Conservation (phyloP, 2,113 vertebrate species). For the Coptodon rendalli region DNA sequence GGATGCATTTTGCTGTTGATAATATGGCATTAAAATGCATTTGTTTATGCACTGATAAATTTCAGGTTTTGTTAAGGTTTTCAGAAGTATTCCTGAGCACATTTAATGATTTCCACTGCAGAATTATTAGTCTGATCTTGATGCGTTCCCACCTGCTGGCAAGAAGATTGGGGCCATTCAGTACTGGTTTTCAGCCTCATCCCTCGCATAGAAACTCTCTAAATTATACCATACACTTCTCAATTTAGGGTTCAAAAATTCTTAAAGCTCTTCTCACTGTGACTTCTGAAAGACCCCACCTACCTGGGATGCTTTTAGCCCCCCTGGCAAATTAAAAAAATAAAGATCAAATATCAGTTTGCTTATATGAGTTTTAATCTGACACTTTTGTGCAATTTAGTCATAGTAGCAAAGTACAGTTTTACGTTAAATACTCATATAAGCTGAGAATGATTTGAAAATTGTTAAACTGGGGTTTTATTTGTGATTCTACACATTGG, state of each 20-base stretch:
- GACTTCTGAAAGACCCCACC: background rate
- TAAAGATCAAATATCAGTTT: background rate
- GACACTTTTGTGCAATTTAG: background rate
- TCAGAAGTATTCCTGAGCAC: background rate
- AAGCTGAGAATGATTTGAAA: background rate
- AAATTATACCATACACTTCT: background rate
- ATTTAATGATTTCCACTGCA: background rate
- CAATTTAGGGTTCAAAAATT: background rate
- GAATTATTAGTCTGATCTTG: background rate
- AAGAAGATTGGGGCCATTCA: background rate
- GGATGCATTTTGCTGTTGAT: background rate
- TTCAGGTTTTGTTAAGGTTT: background rate
- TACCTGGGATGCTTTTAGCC: background rate
- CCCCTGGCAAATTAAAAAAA: background rate
- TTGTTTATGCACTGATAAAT: background rate
- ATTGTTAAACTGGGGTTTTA: background rate
- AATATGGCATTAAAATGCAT: background rate
- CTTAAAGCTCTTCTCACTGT: background rate
- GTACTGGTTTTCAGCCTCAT: background rate
- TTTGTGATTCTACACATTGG: background rate
- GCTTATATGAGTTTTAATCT: background rate
- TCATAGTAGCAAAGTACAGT: background rate
- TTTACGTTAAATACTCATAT: background rate
- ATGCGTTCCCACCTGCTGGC: background rate
- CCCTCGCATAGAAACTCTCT: background rate